Percentiles rank a stretch among this genome's conserved stretches.
Evolutionary conservation across 2,113 vertebrate genomes (phyloP).

Genomic region (Nicator chloris): DNA sequence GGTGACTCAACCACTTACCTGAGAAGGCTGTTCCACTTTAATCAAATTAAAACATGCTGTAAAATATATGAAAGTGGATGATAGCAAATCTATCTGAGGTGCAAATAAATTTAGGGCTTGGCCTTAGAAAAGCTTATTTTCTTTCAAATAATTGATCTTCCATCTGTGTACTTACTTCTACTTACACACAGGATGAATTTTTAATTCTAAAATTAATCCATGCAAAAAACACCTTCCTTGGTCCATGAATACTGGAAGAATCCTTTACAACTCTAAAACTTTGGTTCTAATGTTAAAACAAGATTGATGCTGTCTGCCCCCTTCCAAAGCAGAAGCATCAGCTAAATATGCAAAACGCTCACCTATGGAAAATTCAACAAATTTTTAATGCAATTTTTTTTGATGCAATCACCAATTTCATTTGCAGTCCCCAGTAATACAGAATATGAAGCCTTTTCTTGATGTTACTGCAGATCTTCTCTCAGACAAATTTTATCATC

Average conservation of each 20-base stretch:
- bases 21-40: neutral
- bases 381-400: neutral
- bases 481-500: slow-evolving; percentile 32
- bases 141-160: neutral
- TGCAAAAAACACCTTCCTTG: neutral
- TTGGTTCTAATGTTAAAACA: neutral
- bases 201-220: neutral
- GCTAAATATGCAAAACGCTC: neutral
- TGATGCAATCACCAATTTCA: neutral
- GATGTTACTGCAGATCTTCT: neutral
- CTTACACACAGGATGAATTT: neutral
- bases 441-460: neutral
- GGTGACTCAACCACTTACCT: neutral
- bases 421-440: neutral
- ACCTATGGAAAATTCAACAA: neutral
- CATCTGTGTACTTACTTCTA: neutral
- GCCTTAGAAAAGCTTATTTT: neutral
- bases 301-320: neutral
- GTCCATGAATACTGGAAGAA: neutral
- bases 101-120: neutral
- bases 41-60: neutral
- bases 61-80: neutral
- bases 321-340: neutral
- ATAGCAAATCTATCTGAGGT: neutral
- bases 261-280: neutral